phyloP scores from a whole-genome alignment of 2,797 vertebrate species.

The Cichlasoma orientale region DNA sequence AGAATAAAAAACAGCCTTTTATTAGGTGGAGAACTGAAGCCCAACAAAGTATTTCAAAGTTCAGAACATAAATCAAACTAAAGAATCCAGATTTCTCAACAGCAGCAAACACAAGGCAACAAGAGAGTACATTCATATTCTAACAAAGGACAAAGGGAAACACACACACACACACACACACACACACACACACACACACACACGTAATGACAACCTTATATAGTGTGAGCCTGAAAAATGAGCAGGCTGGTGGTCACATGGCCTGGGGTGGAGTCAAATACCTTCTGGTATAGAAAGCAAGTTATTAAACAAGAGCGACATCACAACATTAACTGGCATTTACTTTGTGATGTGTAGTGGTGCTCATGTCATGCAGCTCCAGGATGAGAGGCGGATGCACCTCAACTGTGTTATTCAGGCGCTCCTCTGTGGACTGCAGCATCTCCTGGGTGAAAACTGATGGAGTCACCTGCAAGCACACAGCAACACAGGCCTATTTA shows the following conservation, averaged over 20 bases:
- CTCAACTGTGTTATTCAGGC: conserved; percentile 73
- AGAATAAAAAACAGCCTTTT: too few relatives aligned
- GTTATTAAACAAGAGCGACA: background rate
- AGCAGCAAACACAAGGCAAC: too few relatives aligned
- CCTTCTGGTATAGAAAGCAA: background rate
- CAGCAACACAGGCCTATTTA: conserved; percentile 14
- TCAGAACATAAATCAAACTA: too few relatives aligned
- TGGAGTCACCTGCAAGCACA: conserved; percentile 85
- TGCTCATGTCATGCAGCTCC: conserved; percentile 83
- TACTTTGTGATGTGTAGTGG: conserved; percentile 86
- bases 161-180: too few relatives aligned
- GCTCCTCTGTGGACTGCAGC: conserved; percentile 84
- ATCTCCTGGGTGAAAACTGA: conserved; percentile 88
- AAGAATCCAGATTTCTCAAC: too few relatives aligned
- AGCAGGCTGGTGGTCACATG: background rate
- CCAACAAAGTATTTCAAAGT: too few relatives aligned
- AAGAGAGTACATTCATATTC: too few relatives aligned
- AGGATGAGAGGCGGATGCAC: conserved; percentile 78
- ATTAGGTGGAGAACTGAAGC: too few relatives aligned
- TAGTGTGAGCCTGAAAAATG: background rate
- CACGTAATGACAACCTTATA: background rate
- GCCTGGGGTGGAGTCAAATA: background rate
- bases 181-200: conserved; percentile 1
- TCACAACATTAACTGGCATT: conserved; percentile 15
- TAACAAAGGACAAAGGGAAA: too few relatives aligned